Evolutionary conservation across 2,797 vertebrate genomes (phyloP), one percentile per base, ranked within the genome.

Genomic region (Crax fasciolata): DNA sequence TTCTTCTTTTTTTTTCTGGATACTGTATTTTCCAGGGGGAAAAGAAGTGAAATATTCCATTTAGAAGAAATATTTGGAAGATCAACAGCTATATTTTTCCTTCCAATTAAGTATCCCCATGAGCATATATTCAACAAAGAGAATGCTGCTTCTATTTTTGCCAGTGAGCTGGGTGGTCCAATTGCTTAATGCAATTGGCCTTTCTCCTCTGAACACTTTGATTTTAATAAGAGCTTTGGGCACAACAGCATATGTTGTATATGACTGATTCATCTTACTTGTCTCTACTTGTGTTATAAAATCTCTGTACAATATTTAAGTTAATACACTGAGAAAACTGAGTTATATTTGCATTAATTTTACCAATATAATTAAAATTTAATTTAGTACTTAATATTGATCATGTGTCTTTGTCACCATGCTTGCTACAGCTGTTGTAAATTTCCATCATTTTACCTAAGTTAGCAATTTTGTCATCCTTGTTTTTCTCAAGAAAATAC

Each of bases 161-260:
- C 61, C 27, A 81, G 32, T 80, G 48, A 74, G 44, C 28, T 83
- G 91, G 57, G 86, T 92, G 66, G 86, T 80, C 76, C 70, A 52
- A 3, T 24, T 76, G 5, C 19, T 48, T 86, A 81, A 8, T 51
- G 27, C n/a, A 59, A 59, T 27, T 83, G 55, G 39, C 28, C 35
- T 66, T 91, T 92, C 52, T 90, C 68, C 72, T 90, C 48, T 58
- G 28, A 83, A 70, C 11, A 39, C 12, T 75, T 52, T 68, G 78
- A 72, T 90, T 94, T 85, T 76, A 94, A 87, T 80, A 87, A 91
- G 55, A 85, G 73, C 76, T 90, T 74, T 80, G 43, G 15, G 44
- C 59, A 88, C 57, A 85, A 70, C 8, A 58, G 39, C 87, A 63
- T 66, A 46, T n/a, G 52, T 30, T 54, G 52, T 84, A 35, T 70